Conservation (phyloP, 2,888 invertebrate species). For the Suillia variegata region DNA sequence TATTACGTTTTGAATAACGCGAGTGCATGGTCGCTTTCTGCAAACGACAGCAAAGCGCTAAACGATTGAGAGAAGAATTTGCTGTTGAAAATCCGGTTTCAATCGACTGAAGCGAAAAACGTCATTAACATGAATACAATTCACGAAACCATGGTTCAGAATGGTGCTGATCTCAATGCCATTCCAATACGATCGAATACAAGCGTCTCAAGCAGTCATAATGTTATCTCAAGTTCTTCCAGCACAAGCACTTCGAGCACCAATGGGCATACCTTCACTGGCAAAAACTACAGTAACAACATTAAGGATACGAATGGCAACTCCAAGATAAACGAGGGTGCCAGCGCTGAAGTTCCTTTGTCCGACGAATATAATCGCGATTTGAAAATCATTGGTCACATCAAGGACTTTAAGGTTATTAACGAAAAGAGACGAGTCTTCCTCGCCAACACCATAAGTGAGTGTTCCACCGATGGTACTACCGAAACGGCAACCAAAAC, state of each 20-base stretch:
- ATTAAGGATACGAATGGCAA: background rate
- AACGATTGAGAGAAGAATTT: too few relatives aligned
- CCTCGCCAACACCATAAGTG: conserved; percentile 42
- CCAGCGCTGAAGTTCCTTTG: background rate
- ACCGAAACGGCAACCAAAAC: conserved; percentile 14
- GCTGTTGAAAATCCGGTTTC: too few relatives aligned
- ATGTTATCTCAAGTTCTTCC: conserved; percentile 25
- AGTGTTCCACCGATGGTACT: conserved; percentile 33
- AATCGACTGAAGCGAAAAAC: conserved; percentile 10
- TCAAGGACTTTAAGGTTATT: conserved; percentile 47
- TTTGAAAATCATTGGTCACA: conserved; percentile 44
- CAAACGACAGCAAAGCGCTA: too few relatives aligned
- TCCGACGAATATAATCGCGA: conserved; percentile 27
- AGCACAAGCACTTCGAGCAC: conserved; percentile 14
- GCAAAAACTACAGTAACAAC: too few relatives aligned
- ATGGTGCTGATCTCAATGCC: background rate
- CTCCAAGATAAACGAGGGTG: too few relatives aligned
- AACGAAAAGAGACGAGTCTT: conserved; percentile 50
- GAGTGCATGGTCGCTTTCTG: background rate
- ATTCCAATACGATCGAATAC: too few relatives aligned
- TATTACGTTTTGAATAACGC: background rate
- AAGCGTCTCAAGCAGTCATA: conserved; percentile 24
- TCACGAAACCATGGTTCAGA: conserved; percentile 14
- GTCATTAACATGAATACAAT: conserved; percentile 30
- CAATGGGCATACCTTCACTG: too few relatives aligned